A percentile compares a stretch with the other conserved stretches of the same genome.
Evolutionary conservation across 2,797 vertebrate genomes (phyloP).

Genomic region (Paguma larvata): DNA sequence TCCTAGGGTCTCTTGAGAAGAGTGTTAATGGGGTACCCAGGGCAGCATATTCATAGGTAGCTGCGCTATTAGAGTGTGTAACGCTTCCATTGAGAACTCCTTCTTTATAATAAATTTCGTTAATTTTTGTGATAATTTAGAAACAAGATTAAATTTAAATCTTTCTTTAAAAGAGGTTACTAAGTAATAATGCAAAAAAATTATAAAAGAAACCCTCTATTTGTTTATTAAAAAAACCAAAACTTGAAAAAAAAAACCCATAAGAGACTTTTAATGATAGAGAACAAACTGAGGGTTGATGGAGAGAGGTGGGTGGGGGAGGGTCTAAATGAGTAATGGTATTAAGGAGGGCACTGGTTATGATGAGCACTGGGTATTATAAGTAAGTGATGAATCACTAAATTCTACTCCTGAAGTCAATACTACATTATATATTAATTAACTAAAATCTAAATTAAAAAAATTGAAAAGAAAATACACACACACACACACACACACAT

Average conservation of each 20-base stretch:
- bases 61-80: not conserved
- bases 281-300: too few species aligned
- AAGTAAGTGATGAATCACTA: too few species aligned
- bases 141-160: slow-evolving; percentile 36
- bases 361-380: too few species aligned
- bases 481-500: too few species aligned
- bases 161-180: not conserved
- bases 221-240: not conserved
- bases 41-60: not conserved
- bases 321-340: too few species aligned
- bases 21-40: not conserved
- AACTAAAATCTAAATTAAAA: too few species aligned
- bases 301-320: too few species aligned
- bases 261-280: too few species aligned
- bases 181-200: not conserved
- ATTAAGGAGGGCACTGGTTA: too few species aligned
- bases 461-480: too few species aligned
- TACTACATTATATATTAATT: too few species aligned
- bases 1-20: not conserved
- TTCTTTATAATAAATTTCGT: not conserved
- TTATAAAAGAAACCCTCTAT: not conserved
- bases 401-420: too few species aligned
- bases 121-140: slow-evolving; percentile 17
- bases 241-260: not conserved
- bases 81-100: not conserved